A percentile compares a stretch with the other conserved stretches of the same genome.
Evolutionary conservation across 2,888 invertebrate genomes (phyloP).

Genomic region (Margaritifera margaritifera): DNA sequence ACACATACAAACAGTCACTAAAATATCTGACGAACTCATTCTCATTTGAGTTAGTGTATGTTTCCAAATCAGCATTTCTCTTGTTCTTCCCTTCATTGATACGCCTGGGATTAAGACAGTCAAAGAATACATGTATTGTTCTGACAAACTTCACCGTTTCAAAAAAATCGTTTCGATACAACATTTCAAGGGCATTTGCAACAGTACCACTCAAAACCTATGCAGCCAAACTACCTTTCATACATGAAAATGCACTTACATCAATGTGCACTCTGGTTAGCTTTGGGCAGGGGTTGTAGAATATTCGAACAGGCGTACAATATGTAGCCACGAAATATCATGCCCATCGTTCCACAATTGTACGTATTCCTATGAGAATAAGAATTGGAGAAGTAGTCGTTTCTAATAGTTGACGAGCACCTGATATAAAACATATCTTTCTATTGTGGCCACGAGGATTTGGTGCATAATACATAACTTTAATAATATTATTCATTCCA

Average conservation of each 20-base stretch:
- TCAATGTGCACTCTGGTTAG: constrained; percentile 21
- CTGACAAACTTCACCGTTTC: constrained; percentile 30
- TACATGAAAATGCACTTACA: constrained; percentile 10
- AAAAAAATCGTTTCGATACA: background rate
- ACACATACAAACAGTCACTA: no score
- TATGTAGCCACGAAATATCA: constrained; percentile 35
- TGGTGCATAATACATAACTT: constrained; percentile 6
- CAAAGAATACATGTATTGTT: constrained; percentile 32
- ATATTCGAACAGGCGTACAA: constrained; percentile 28
- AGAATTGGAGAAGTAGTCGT: constrained; percentile 38
- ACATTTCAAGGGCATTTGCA: constrained; percentile 18
- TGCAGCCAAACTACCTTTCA: constrained; percentile 24
- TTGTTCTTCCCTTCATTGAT: constrained; percentile 14
- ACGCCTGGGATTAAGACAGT: constrained; percentile 29
- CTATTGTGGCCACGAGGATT: constrained; percentile 6
- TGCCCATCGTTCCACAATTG: constrained; percentile 28
- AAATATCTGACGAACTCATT: constrained; percentile 17
- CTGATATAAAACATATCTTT: constrained; percentile 28
- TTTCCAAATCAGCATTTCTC: constrained; percentile 15
- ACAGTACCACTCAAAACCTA: constrained; percentile 21
- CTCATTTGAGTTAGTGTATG: constrained; percentile 11
- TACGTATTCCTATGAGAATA: constrained; percentile 26
- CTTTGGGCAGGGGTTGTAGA: constrained; percentile 19
- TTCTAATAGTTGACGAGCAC: constrained; percentile 35
- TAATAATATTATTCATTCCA: background rate